Percentiles rank a stretch among this genome's conserved stretches.
These are phyloP conservation scores for Chaetops frenatus DNA, from an alignment of 2,113 vertebrate species.

Conservation along the genomic window DNA sequence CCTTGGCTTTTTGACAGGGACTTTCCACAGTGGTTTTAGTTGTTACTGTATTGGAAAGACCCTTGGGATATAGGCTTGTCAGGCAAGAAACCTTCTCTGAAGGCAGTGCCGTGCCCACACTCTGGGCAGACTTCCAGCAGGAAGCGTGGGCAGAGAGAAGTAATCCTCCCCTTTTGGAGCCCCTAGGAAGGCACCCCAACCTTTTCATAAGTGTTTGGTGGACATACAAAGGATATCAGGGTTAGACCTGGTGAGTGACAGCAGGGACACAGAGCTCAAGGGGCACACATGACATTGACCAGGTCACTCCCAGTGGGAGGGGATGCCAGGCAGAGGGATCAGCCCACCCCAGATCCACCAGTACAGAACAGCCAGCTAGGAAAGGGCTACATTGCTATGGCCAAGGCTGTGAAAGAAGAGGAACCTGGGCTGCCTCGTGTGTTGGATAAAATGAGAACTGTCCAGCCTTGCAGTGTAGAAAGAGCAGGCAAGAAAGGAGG, in stretches of 20 bases:
- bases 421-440: not conserved
- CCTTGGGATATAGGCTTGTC: constrained; percentile 1
- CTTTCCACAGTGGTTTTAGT: constrained; percentile 24
- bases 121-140: not conserved
- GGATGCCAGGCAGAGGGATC: not conserved
- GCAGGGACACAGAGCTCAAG: not conserved
- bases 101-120: not conserved
- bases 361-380: not conserved
- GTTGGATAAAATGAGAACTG: not conserved
- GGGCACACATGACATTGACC: rapidly evolving
- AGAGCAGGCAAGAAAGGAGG: not conserved
- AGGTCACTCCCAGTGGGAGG: not conserved
- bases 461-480: not conserved
- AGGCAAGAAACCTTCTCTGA: not conserved
- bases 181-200: not conserved
- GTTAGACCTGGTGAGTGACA: not conserved
- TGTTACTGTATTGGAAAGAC: constrained; percentile 34
- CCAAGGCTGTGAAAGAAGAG: not conserved
- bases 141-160: not conserved
- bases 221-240: rapidly evolving
- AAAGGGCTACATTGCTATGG: not conserved
- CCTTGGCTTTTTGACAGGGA: constrained; percentile 38
- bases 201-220: not conserved
- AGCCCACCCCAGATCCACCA: not conserved
- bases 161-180: not conserved